These are phyloP conservation scores for Drosophila carrolli DNA, from an alignment of 1,140 invertebrate species.

Conservation along the genomic window DNA sequence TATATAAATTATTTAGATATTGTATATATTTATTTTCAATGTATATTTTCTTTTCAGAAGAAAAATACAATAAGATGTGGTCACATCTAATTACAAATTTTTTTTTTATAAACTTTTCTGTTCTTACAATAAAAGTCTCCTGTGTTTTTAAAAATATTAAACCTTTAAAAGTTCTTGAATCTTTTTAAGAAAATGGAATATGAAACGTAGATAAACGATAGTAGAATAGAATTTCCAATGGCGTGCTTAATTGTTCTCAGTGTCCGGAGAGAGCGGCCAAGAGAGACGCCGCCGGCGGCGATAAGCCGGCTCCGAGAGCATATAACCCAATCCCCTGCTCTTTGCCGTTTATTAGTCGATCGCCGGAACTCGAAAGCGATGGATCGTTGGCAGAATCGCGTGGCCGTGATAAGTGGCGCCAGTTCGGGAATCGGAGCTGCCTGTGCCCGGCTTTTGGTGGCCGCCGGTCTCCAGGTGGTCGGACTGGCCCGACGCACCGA, in stretches of 20 bases:
- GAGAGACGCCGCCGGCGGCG: neutral
- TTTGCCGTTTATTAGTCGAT: conserved; percentile 14
- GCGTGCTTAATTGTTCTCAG: neutral
- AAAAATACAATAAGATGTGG: too few species aligned
- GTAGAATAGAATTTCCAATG: too few species aligned
- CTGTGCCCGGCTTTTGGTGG: conserved; percentile 85
- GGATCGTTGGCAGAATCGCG: conserved; percentile 86
- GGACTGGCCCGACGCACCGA: conserved; percentile 76
- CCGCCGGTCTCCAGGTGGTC: conserved; percentile 86
- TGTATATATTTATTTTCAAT: too few species aligned
- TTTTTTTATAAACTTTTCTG: too few species aligned
- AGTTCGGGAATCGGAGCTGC: conserved; percentile 88
- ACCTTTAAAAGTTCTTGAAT: too few species aligned
- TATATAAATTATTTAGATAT: too few species aligned
- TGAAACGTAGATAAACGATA: too few species aligned
- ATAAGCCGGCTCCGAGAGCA: conserved; percentile 5
- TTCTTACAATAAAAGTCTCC: neutral
- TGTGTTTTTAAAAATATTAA: too few species aligned
- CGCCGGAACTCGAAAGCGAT: conserved; percentile 10
- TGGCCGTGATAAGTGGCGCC: conserved; percentile 88
- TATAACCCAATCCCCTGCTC: conserved; percentile 21
- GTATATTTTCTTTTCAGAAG: too few species aligned
- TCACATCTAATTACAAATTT: too few species aligned
- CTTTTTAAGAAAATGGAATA: too few species aligned
- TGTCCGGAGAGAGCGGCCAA: conserved; percentile 4